Base-by-base conservation (phyloP, 2,797 vertebrate species). In the Phataginus tricuspis region DNA sequence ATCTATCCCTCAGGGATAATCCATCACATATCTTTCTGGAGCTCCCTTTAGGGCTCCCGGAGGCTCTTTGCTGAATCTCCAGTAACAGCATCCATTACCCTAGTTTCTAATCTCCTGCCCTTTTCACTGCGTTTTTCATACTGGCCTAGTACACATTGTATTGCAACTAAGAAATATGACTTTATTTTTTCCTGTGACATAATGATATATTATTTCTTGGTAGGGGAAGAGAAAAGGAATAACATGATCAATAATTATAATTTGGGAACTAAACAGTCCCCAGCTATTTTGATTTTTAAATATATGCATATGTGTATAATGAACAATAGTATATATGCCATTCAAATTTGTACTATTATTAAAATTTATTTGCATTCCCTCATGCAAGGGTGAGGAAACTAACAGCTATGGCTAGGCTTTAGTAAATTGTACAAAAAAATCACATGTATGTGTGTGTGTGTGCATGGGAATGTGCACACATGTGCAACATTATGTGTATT, bases 311-410 rank as follows among this genome's bases (percentile, higher is more conserved):
- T 92, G 1, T 90, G 7, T 34, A n/a, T 39, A 64, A 90, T 51
- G 15, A 49, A 94, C 34, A 86, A 68, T 3, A 89, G 34, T 29
- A 77, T 14, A 61, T 27, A 0, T 27, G 6, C 3, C 15, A 72
- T 71, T 59, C 31, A 79, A 90, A 85, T 66, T 77, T 55, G 39
- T 49, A 85, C 16, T 86, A 45, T 45, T 84, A 31, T 29, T 78
- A 79, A 84, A 80, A 85, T 91, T 88, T 82, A 94, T 51, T 80
- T 96, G 19, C 12, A 78, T 89, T 91, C 53, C 18, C 39, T 77
- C 37, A 63, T 42, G 12, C 7, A 86, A 94, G 2, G 4, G 2
- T 45, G 34, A 71, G 59, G 61, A 29, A 85, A 74, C 12, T 59
- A 88, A 61, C 1, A 90, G 64, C 25, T 80, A 16, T 66, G 16